Evolutionary conservation across 2,113 vertebrate species (phyloP), one percentile per base, ranked within the genome.

Genomic region (Burhinus oedicnemus): DNA sequence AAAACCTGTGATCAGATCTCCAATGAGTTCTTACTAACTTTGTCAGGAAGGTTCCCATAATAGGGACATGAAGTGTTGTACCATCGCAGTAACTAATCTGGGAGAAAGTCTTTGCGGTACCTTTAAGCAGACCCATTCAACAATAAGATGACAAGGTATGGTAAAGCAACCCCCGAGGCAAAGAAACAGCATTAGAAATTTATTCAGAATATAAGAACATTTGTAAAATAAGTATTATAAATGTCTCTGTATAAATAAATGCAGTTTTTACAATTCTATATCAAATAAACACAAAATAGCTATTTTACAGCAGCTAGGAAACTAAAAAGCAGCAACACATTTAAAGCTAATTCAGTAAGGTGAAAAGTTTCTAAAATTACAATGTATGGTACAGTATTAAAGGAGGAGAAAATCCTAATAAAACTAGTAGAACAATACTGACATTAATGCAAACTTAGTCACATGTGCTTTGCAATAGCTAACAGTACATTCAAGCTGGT

Each of bases 231-330:
- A 94, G 96, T 97, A 98, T 98, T 98, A 98, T 98, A 99, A 98
- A 98, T 98, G 98, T 98, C 98, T 99, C 98, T 99, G 98, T 98
- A 99, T 98, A 99, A 99, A 99, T 99, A 98, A 98, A 98, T 98
- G 98, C 95, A 93, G 96, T 93, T 98, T 98, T 96, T 98, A 98
- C 97, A 98, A 83, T 98, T 98, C 97, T 98, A 94, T 98, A 98
- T 98, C 97, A 98, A 98, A 98, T 94, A 93, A 97, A 98, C 96
- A 98, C 92, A 97, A 96, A 97, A 93, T 88, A 93, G 95, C 98
- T 96, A 97, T 98, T 97, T 98, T 98, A 98, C 98, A 98, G 96
- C 96, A 79, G 86, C 98, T 98, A 98, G 93, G 49, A 91, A 98
- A 96, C 83, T 93, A 97, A 96, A 95, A 97, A 96, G 90, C 94